These are phyloP conservation scores for Macrocentrus cingulum DNA, from an alignment of 1,140 invertebrate species.

Conservation along the genomic window DNA sequence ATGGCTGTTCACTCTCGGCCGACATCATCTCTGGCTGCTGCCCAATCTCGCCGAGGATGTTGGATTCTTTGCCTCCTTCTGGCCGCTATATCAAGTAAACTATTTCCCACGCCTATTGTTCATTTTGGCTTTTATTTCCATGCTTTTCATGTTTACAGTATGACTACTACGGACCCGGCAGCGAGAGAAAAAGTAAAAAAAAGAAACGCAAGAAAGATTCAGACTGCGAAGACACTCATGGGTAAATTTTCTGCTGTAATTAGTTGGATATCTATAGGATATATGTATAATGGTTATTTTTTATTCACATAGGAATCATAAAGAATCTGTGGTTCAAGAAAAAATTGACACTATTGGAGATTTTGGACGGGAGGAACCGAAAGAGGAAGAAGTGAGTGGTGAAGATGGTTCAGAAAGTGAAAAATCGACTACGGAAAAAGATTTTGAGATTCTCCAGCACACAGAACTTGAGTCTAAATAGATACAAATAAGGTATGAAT, in stretches of 20 bases:
- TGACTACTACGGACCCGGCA: conserved; percentile 70
- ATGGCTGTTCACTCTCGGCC: conserved; percentile 86
- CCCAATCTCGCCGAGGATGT: conserved; percentile 99
- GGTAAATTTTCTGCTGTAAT: conserved; percentile 40
- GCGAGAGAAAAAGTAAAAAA: conserved; percentile 69
- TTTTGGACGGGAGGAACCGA: conserved; percentile 36
- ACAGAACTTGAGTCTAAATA: conserved; percentile 33
- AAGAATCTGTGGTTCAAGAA: conserved; percentile 40
- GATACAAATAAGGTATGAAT: not conserved
- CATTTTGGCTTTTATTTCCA: conserved; percentile 3
- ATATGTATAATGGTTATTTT: not conserved
- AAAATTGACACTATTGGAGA: conserved; percentile 34
- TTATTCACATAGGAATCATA: too few species aligned
- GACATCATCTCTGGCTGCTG: conserved; percentile 94
- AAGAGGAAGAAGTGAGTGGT: conserved; percentile 49
- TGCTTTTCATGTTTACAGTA: conserved; percentile 61
- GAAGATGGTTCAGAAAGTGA: conserved; percentile 57
- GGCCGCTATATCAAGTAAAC: conserved; percentile 90
- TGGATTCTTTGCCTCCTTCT: conserved; percentile 97
- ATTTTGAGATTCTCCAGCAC: conserved; percentile 70
- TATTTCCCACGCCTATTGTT: conserved; percentile 13
- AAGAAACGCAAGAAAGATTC: conserved; percentile 75
- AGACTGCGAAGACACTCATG: conserved; percentile 64
- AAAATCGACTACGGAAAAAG: conserved; percentile 75
- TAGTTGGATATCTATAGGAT: too few species aligned